Evolutionary conservation across 2,888 invertebrate genomes (phyloP).

Genomic region (Notodonta ziczac): DNA sequence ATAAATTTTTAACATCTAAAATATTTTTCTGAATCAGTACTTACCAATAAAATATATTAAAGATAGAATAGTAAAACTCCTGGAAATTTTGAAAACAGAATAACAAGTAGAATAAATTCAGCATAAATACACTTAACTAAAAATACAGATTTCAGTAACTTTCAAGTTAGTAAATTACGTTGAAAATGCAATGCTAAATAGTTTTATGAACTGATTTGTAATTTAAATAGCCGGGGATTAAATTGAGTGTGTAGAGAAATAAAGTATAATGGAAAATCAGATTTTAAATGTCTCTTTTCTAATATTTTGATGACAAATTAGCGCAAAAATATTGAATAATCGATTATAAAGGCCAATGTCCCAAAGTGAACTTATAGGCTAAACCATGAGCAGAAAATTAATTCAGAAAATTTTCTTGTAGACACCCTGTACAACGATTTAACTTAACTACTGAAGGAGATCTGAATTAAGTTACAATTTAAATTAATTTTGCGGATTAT

Average conservation of each 20-base stretch:
- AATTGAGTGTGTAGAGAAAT: background rate
- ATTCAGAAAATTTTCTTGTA: slow-evolving; percentile 13
- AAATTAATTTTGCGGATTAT: slow-evolving; percentile 81
- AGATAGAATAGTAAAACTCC: slow-evolving; percentile 9
- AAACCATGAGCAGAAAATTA: background rate
- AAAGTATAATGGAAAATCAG: background rate
- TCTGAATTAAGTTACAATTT: slow-evolving; percentile 70
- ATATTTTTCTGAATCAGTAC: background rate
- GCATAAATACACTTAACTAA: slow-evolving; percentile 23
- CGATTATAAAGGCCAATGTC: background rate
- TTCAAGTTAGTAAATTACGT: slow-evolving; percentile 21
- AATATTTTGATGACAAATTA: no score
- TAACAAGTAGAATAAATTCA: slow-evolving; percentile 11
- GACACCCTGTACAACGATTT: slow-evolving; percentile 61
- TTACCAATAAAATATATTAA: slow-evolving; percentile 14
- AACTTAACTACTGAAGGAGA: slow-evolving; percentile 58
- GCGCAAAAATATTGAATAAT: no score
- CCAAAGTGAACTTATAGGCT: background rate
- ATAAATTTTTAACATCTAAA: background rate
- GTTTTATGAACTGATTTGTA: slow-evolving; percentile 22
- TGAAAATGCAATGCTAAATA: slow-evolving; percentile 23
- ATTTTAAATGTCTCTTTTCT: background rate
- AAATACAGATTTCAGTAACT: slow-evolving; percentile 19
- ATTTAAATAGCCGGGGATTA: slow-evolving; percentile 14
- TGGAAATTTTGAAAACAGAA: background rate